These are phyloP conservation scores for Bubo blakistoni DNA, from an alignment of 2,113 vertebrate species.

Conservation along the genomic window DNA sequence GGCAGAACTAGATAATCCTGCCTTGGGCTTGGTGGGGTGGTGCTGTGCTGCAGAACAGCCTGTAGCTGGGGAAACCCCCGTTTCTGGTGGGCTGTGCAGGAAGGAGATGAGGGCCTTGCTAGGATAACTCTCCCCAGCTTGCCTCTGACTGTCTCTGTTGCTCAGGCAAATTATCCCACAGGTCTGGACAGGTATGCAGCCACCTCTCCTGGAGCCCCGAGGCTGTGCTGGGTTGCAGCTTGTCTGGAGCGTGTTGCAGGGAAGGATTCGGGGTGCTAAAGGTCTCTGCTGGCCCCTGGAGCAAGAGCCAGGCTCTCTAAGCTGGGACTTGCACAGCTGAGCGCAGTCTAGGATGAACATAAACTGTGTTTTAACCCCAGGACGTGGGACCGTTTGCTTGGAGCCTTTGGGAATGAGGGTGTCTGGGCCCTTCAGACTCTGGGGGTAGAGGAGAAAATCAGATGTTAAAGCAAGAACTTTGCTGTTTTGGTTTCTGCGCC, in stretches of 20 bases:
- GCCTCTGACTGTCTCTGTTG: not conserved
- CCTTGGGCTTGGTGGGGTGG: not conserved
- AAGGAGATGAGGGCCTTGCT: not conserved
- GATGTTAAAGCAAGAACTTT: not conserved
- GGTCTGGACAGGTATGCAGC: not conserved
- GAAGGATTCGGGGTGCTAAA: not conserved
- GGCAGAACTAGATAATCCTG: not conserved
- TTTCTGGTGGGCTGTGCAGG: not conserved
- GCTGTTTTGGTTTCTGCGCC: not conserved
- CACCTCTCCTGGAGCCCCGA: not conserved
- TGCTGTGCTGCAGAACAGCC: not conserved
- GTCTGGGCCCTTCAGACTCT: not conserved
- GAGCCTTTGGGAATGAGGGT: not conserved
- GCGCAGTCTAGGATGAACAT: not conserved
- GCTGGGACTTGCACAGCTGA: not conserved
- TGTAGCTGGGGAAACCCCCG: not conserved
- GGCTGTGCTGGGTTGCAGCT: not conserved
- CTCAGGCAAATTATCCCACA: not conserved
- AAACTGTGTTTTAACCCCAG: not conserved
- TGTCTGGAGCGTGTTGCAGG: not conserved
- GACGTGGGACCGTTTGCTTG: rapidly evolving
- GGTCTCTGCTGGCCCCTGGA: not conserved
- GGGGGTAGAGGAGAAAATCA: not conserved
- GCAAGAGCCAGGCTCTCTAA: not conserved
- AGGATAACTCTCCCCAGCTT: not conserved